phyloP scores from a whole-genome alignment of 2,797 vertebrate genomes.

The Podarcis siculus region DNA sequence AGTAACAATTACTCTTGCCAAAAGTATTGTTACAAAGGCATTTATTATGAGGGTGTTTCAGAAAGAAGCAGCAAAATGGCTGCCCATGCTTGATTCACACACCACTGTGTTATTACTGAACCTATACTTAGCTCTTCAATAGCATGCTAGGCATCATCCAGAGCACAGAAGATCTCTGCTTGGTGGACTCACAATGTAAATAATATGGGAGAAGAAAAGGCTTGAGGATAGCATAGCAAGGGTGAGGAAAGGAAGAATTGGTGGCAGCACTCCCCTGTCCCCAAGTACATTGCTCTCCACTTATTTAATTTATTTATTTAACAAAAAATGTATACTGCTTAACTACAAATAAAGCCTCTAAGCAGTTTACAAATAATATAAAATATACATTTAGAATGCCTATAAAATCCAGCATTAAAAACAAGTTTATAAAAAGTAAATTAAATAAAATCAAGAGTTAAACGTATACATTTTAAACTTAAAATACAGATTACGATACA shows the following conservation, averaged over 20 bases:
- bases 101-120: neutral
- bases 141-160: neutral
- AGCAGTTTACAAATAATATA: no score
- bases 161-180: neutral
- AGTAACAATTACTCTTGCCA: neutral
- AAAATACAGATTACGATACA: no score
- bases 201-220: no score
- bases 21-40: neutral
- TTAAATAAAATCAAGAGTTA: no score
- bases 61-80: neutral
- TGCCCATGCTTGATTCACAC: neutral
- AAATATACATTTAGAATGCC: no score
- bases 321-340: no score
- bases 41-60: constrained; percentile 9
- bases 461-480: no score
- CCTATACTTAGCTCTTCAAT: neutral
- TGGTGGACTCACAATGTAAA: neutral
- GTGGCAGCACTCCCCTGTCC: no score
- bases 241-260: neutral
- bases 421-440: no score
- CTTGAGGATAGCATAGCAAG: neutral
- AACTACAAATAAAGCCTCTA: no score
- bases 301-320: neutral
- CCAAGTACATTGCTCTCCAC: no score
- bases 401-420: no score